A percentile compares a stretch with the other conserved stretches of the same genome.
These are phyloP conservation scores for Dolichotis patagonum DNA, from an alignment of 2,113 vertebrate genomes.

Conservation along the genomic window DNA sequence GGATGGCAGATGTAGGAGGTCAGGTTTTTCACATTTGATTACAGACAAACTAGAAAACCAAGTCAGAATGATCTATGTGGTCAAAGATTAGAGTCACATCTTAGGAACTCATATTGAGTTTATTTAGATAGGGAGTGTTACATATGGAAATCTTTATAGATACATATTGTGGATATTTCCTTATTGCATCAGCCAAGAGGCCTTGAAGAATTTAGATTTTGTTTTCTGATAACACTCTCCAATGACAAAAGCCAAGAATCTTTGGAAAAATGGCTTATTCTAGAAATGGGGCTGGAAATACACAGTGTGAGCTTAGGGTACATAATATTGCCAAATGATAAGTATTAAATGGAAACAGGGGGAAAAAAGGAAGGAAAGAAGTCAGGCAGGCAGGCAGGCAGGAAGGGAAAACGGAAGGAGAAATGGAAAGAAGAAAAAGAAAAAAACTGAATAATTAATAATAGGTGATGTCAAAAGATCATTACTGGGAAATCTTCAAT, in stretches of 20 bases:
- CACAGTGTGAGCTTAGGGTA: background rate
- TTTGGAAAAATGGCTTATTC: background rate
- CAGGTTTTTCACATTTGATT: background rate
- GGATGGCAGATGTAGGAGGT: background rate
- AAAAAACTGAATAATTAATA: background rate
- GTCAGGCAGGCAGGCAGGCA: background rate
- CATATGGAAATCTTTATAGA: background rate
- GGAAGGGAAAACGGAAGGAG: background rate
- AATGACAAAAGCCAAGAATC: background rate
- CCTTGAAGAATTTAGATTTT: background rate
- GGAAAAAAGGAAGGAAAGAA: background rate
- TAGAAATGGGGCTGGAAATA: background rate
- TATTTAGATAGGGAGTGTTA: background rate
- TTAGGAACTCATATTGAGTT: background rate
- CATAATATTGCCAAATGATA: background rate
- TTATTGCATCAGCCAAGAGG: background rate
- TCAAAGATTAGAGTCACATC: background rate
- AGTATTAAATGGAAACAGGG: background rate
- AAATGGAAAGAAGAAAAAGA: background rate
- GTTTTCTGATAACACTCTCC: background rate
- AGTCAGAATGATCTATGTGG: background rate
- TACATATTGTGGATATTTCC: background rate
- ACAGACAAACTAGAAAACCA: background rate
- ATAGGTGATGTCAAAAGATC: background rate
- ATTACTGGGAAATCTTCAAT: background rate